Percentiles rank a stretch among this genome's conserved stretches.
Conservation (phyloP, 2,113 vertebrate species). For the Gymnorhina tibicen region DNA sequence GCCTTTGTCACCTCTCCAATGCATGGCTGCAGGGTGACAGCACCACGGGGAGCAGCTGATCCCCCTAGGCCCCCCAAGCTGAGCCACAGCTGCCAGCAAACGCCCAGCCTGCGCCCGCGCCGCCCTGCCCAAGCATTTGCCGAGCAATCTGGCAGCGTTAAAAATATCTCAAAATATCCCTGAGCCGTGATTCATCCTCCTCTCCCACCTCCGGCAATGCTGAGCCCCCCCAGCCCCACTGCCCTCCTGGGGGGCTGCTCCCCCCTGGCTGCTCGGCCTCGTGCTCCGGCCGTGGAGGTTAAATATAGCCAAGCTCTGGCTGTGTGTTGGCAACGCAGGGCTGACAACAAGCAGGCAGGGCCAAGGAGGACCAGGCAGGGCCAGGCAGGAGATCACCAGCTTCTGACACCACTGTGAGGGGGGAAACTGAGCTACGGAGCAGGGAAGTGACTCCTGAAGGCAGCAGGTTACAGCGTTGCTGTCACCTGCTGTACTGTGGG, state of each 20-base stretch:
- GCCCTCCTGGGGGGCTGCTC: neutral
- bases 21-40: neutral
- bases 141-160: neutral
- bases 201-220: neutral
- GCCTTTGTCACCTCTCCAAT: neutral
- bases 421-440: neutral
- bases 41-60: neutral
- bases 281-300: accelerated
- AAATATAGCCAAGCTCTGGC: neutral
- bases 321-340: neutral
- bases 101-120: neutral
- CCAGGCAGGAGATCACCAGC: neutral
- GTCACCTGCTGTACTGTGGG: neutral
- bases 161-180: slow-evolving; percentile 40
- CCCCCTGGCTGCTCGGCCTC: neutral
- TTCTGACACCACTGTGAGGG: accelerated
- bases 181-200: neutral
- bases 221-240: neutral
- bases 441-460: neutral
- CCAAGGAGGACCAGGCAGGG: neutral
- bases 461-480: neutral
- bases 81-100: neutral
- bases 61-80: neutral
- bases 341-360: neutral
- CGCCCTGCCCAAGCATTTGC: neutral